Evolutionary conservation across 2,113 vertebrate genomes (phyloP).

Genomic region (Cheirogaleus medius): DNA sequence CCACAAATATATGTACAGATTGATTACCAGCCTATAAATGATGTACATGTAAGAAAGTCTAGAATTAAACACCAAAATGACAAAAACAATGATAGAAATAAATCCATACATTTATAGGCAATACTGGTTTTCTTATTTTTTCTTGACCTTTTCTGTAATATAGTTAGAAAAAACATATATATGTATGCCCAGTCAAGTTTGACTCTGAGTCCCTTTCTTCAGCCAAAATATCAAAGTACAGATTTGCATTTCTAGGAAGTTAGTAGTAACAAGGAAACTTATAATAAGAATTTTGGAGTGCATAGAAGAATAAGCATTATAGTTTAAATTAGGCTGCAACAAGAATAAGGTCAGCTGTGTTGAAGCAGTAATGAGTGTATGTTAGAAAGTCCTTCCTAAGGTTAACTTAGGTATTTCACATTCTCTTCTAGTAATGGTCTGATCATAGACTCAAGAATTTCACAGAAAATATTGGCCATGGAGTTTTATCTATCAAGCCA

Average conservation of each 20-base stretch:
- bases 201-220: background rate
- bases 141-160: background rate
- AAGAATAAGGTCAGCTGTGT: background rate
- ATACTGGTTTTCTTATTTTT: background rate
- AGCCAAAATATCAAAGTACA: background rate
- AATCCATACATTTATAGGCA: background rate
- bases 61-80: background rate
- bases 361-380: background rate
- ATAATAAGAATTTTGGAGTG: background rate
- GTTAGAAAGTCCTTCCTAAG: background rate
- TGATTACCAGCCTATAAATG: background rate
- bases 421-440: background rate
- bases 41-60: background rate
- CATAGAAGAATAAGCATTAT: background rate
- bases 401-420: background rate
- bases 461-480: background rate
- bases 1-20: background rate
- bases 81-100: background rate
- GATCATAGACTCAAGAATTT: background rate
- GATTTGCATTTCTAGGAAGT: slow-evolving; percentile 30
- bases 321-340: slow-evolving; percentile 44
- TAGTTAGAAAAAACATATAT: background rate
- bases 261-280: background rate
- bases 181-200: background rate
- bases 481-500: background rate